Conservation (phyloP, 2,113 vertebrate genomes). For the Lontra canadensis region DNA sequence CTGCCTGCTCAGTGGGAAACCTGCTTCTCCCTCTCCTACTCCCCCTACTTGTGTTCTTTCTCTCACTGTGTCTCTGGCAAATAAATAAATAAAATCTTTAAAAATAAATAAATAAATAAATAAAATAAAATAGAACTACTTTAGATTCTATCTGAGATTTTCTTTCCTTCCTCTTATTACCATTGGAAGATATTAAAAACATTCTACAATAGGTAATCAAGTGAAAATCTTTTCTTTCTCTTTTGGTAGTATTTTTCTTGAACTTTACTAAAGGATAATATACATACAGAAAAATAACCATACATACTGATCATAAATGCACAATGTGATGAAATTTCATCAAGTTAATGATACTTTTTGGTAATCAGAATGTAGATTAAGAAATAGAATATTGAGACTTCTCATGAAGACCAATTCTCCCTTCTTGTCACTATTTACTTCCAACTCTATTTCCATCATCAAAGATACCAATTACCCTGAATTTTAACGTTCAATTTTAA, state of each 20-base stretch:
- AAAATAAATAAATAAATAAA: too few species aligned
- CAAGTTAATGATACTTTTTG: neutral
- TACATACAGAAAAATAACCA: neutral
- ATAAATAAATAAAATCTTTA: too few species aligned
- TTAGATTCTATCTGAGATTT: neutral
- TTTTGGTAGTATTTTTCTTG: neutral
- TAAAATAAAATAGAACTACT: too few species aligned
- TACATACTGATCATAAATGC: neutral
- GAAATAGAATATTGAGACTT: neutral
- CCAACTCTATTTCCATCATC: neutral
- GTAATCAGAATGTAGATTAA: neutral
- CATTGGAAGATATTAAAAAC: neutral
- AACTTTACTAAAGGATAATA: neutral
- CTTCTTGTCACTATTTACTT: neutral
- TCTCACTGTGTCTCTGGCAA: too few species aligned
- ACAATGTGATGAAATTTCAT: neutral
- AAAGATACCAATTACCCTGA: neutral
- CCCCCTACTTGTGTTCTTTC: too few species aligned
- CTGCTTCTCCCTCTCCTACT: too few species aligned
- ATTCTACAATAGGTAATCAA: neutral
- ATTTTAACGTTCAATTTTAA: neutral
- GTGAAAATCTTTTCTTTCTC: neutral
- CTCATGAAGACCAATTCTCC: neutral
- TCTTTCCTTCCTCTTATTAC: neutral
- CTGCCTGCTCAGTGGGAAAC: too few species aligned